A percentile compares a stretch with the other conserved stretches of the same genome.
These are phyloP conservation scores for Ploceus nigricollis DNA, from an alignment of 2,113 vertebrate genomes.

Conservation along the genomic window DNA sequence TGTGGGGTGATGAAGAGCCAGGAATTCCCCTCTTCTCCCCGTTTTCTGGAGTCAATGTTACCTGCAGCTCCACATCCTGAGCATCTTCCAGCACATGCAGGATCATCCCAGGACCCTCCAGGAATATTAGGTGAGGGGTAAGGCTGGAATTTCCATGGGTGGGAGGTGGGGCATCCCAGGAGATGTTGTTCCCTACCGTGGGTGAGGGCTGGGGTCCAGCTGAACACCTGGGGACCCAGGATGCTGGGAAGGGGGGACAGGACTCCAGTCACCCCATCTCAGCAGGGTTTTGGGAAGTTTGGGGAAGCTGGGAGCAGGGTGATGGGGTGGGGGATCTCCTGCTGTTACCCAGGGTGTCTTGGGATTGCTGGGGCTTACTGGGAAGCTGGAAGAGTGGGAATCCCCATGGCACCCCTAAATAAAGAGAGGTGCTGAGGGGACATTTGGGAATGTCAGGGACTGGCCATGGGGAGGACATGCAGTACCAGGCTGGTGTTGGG, in stretches of 20 bases:
- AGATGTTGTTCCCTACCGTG: accelerated
- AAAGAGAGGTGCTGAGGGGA: background rate
- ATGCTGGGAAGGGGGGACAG: background rate
- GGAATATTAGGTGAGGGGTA: background rate
- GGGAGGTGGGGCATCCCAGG: background rate
- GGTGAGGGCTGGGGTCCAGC: background rate
- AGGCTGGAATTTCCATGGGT: background rate
- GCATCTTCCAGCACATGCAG: background rate
- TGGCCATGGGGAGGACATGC: accelerated
- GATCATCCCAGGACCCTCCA: accelerated
- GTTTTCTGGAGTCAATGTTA: background rate
- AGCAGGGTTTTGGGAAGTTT: background rate
- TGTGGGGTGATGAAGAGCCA: background rate
- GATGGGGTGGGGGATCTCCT: background rate
- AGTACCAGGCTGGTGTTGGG: background rate
- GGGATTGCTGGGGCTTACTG: background rate
- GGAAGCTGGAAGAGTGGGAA: background rate
- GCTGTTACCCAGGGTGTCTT: background rate
- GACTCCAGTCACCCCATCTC: background rate
- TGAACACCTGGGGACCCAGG: background rate
- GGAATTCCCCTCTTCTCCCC: background rate
- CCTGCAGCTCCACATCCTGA: slow-evolving; percentile 58
- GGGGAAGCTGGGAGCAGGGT: background rate
- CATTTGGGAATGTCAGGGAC: accelerated
- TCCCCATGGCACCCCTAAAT: background rate